Conservation (phyloP, 2,113 vertebrate species). For the Chaetorhynchus papuensis region DNA sequence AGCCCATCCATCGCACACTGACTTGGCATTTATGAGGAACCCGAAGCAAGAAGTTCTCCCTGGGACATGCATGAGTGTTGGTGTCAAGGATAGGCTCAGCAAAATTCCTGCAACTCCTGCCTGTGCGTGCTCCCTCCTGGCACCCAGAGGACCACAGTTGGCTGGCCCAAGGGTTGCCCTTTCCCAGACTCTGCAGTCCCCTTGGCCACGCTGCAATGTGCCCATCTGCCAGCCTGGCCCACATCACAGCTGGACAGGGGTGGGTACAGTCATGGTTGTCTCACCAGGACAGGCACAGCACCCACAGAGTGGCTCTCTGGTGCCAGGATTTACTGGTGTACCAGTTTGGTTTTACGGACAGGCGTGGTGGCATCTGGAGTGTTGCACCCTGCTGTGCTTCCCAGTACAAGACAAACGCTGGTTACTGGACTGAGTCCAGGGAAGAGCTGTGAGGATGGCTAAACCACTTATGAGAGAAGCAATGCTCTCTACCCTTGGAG, state of each 20-base stretch:
- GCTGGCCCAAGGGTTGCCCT: not conserved
- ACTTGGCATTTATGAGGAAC: not conserved
- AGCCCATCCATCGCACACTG: not conserved
- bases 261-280: not conserved
- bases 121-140: not conserved
- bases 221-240: not conserved
- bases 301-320: not conserved
- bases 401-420: not conserved
- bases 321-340: not conserved
- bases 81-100: not conserved
- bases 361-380: accelerated
- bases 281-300: not conserved
- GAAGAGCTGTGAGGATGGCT: not conserved
- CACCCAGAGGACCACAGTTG: not conserved
- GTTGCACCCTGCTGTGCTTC: not conserved
- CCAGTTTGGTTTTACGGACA: not conserved
- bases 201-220: not conserved
- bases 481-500: not conserved
- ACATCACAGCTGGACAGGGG: accelerated
- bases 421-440: accelerated
- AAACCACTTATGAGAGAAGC: not conserved
- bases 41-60: not conserved
- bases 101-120: accelerated
- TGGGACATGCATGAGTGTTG: accelerated
- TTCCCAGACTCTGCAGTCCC: not conserved